Percentiles rank a stretch among this genome's conserved stretches.
These are phyloP conservation scores for Knipowitschia caucasica DNA, from an alignment of 2,797 vertebrate species.

Conservation along the genomic window DNA sequence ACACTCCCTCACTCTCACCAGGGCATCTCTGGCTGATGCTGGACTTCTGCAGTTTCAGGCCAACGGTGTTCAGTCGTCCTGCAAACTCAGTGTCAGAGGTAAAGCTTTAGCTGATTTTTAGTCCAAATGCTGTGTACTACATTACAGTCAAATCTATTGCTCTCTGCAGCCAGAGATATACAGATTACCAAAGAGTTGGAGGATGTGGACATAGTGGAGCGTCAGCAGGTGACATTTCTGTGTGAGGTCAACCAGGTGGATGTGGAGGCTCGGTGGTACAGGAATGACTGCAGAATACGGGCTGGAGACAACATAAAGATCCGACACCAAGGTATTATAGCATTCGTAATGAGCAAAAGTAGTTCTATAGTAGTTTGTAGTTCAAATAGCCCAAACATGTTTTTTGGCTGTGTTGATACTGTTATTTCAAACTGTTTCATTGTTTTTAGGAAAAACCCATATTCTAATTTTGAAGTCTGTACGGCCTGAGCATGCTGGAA, in stretches of 20 bases:
- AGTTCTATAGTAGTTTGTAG: too few relatives aligned
- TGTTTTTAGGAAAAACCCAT: constrained; percentile 79
- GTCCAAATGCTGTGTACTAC: not conserved
- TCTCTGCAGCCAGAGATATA: constrained; percentile 83
- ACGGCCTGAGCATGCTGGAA: constrained; percentile 83
- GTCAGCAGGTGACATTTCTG: constrained; percentile 78
- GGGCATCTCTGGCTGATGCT: constrained; percentile 77
- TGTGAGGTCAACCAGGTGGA: constrained; percentile 91
- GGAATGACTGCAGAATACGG: constrained; percentile 80
- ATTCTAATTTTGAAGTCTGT: constrained; percentile 79
- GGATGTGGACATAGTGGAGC: constrained; percentile 85
- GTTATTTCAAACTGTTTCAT: not conserved
- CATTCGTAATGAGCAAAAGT: too few relatives aligned
- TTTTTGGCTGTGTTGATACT: not conserved
- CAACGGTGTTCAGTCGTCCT: constrained; percentile 79
- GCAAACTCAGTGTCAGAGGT: constrained; percentile 85
- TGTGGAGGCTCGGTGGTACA: constrained; percentile 91
- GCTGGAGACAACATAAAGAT: constrained; percentile 85
- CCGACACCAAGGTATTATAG: constrained; percentile 87
- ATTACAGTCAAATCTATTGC: constrained; percentile 16
- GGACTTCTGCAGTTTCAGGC: constrained; percentile 84
- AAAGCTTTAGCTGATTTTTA: constrained; percentile 11
- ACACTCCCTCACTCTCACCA: constrained; percentile 80
- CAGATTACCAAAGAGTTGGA: constrained; percentile 82
- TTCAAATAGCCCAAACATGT: too few relatives aligned